Evolutionary conservation across 53 echinoderm and acorn worm genomes (phyloP).

Genomic region (Crossaster papposus): DNA sequence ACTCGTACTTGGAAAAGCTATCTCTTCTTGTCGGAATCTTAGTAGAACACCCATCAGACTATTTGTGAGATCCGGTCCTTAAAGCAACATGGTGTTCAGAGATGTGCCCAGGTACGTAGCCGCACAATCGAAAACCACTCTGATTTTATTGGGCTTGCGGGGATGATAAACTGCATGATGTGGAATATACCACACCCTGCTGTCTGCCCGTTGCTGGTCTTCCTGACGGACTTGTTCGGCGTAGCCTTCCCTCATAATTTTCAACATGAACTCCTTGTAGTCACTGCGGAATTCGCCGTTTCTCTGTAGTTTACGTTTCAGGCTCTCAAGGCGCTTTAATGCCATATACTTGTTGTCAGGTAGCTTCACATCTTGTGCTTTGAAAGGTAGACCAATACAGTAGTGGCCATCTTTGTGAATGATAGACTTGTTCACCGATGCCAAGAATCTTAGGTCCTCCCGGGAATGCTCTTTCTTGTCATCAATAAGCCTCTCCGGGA

Average conservation of each 20-base stretch:
- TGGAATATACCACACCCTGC: constrained; percentile 19
- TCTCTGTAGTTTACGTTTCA: constrained; percentile 48
- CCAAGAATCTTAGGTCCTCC: constrained; percentile 60
- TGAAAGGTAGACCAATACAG: no score
- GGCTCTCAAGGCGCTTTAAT: constrained; percentile 26
- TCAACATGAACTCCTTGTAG: constrained; percentile 66
- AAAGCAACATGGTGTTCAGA: constrained; percentile 57
- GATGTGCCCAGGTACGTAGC: constrained; percentile 63
- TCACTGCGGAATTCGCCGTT: constrained; percentile 39
- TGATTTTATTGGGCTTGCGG: constrained; percentile 61
- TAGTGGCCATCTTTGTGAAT: constrained; percentile 41
- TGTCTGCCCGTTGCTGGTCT: background rate
- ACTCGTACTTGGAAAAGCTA: constrained; percentile 62
- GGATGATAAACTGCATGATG: constrained; percentile 71
- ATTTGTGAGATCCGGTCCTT: constrained; percentile 76
- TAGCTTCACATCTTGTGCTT: constrained; percentile 34
- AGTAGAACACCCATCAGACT: constrained; percentile 65
- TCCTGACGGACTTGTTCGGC: constrained; percentile 61
- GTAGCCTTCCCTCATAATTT: constrained; percentile 59
- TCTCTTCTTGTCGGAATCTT: no score
- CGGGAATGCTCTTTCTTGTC: constrained; percentile 59
- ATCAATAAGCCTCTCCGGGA: constrained; percentile 49
- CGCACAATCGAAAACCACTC: no score
- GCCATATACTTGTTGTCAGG: constrained; percentile 58
- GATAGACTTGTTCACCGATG: constrained; percentile 32